A percentile compares a stretch with the other conserved stretches of the same genome.
These are phyloP conservation scores for Brachionus sp. DNA, from an alignment of 1,140 invertebrate species.

Conservation along the genomic window DNA sequence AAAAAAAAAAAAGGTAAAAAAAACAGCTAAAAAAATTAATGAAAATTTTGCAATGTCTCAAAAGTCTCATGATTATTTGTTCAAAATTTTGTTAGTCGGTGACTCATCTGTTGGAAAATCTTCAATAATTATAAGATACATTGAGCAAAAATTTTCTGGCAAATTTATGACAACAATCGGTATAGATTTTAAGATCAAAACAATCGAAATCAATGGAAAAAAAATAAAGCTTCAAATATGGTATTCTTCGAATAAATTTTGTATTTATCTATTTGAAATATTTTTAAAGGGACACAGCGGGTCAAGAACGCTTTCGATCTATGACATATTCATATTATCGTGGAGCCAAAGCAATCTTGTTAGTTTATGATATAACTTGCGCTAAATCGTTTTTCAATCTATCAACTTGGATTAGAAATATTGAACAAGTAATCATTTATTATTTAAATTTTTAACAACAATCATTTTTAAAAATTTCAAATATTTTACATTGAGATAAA, in stretches of 20 bases:
- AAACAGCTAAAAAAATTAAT: neutral
- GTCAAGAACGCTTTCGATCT: slow-evolving; percentile 67
- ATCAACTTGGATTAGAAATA: slow-evolving; percentile 94
- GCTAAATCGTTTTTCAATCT: slow-evolving; percentile 98
- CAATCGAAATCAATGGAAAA: slow-evolving; percentile 62
- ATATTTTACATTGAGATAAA: too few species aligned
- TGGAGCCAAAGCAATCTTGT: slow-evolving; percentile 79
- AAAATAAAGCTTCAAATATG: slow-evolving; percentile 64
- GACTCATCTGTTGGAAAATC: slow-evolving; percentile 90
- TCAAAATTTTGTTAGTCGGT: slow-evolving; percentile 83
- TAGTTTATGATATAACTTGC: slow-evolving; percentile 96
- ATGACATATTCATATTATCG: slow-evolving; percentile 67
- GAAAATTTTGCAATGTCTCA: neutral
- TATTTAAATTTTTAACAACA: neutral
- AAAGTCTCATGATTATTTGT: slow-evolving; percentile 54
- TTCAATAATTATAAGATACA: slow-evolving; percentile 87
- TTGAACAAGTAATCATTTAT: slow-evolving; percentile 71
- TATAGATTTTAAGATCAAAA: slow-evolving; percentile 64
- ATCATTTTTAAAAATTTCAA: neutral
- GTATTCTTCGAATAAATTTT: slow-evolving; percentile 51
- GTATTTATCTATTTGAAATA: neutral
- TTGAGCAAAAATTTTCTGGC: slow-evolving; percentile 72
- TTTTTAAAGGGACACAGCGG: slow-evolving; percentile 64
- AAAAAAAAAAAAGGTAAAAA: neutral
- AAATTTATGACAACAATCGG: slow-evolving; percentile 37